Evolutionary conservation across 2,888 invertebrate genomes (phyloP), one percentile per base, ranked within the genome.

Genomic region (Andrena camellia): DNA sequence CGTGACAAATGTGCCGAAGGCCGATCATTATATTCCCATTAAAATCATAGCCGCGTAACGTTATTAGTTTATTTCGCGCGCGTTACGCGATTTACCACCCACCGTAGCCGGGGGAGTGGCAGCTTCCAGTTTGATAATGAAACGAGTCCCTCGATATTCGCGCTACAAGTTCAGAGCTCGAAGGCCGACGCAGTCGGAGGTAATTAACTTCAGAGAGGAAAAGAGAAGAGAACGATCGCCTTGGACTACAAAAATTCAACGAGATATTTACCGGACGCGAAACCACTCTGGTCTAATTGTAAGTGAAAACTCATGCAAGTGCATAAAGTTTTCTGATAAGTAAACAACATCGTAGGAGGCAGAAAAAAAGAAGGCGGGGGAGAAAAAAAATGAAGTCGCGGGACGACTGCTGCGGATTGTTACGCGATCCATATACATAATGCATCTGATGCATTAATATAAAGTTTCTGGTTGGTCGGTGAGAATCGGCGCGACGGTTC

Each of bases 1-100:
- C 52, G 48, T 77, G 69, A 66, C 81, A 81, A 86, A 86, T 54
- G 62, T 26, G 64, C 13, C 29, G 78, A 85, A 87, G 87, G 76
- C 74, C 66, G 81, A 75, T 78, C 71, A 66, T 85, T 84, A 84
- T 71, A 78, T 81, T 64, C 13, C 73, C 73, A 74, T 80, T 83
- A 82, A 78, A 82, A 85, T 83, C 67, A 57, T 52, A 57, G 20
- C 54, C 33, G 50, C 62, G 35, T 60, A 48, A 66, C 62, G 70
- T 63, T 68, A 57, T 78, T 67, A 59, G 31, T 52, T 52, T 77
- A 68, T 52, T 74, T 62, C 23, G 8, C 60, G 8, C 29, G n/a
- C 20, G 66, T 23, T 68, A 10, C 31, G 23, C 59, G 48, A 50
- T 31, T 57, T 23, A 23, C 10, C 23, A 10, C 52, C 20, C 20